Evolutionary conservation across 2,888 invertebrate species (phyloP).

Genomic region (Drosophila nr. perissopoda): DNA sequence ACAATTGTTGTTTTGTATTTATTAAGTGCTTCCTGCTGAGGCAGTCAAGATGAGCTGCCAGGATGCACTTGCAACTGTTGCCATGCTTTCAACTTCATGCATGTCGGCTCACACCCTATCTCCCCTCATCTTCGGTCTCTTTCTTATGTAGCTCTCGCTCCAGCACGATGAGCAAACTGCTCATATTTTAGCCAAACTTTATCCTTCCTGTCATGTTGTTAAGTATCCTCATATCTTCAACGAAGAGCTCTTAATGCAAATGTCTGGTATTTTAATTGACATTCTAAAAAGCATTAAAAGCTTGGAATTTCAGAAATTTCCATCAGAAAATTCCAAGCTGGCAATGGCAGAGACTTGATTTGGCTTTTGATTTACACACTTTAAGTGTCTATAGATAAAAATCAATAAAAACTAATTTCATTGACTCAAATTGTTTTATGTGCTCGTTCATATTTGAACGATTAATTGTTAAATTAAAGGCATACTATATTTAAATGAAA

Average conservation of each 20-base stretch:
- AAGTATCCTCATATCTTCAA: slow-evolving; percentile 8
- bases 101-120: slow-evolving; percentile 10
- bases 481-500: neutral
- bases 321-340: neutral
- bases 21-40: slow-evolving; percentile 76
- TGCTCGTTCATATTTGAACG: neutral
- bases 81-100: slow-evolving; percentile 41
- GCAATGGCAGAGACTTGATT: neutral
- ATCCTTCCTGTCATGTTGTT: slow-evolving; percentile 37
- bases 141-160: neutral
- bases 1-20: slow-evolving; percentile 73
- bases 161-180: slow-evolving; percentile 7
- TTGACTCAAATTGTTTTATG: neutral
- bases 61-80: slow-evolving; percentile 58
- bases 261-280: slow-evolving; percentile 53
- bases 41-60: slow-evolving; percentile 53
- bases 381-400: neutral
- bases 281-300: slow-evolving; percentile 25
- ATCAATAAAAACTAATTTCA: neutral
- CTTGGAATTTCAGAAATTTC: slow-evolving; percentile 14
- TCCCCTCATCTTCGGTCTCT: neutral
- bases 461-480: neutral
- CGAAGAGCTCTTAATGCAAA: slow-evolving; percentile 60
- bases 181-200: slow-evolving; percentile 53
- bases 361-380: slow-evolving; percentile 2